Evolutionary conservation across 2,797 vertebrate species (phyloP), one percentile per base, ranked within the genome.

Genomic region (Philypnodon macrostomus): DNA sequence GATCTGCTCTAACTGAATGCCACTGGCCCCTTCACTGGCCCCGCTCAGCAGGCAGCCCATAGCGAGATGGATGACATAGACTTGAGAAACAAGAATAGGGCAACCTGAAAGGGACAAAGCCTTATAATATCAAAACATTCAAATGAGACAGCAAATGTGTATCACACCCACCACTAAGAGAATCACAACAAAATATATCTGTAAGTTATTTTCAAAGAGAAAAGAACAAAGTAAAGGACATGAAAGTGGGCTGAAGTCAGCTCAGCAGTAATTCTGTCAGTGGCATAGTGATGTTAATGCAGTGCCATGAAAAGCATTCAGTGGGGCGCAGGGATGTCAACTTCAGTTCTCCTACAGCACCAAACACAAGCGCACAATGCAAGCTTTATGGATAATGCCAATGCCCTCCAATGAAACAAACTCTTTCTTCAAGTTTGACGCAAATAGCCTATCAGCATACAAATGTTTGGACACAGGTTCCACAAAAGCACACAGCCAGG

Each of bases 241-340:
- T 47, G n/a, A 58, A 65, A 59, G 59, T 48, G 76, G 73, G 71
- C 72, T 75, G 74, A 72, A 81, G 85, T 83, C 81, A 79, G 79
- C 62, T 37, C 66, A 37, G 80, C 84, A 80, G 81, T 91, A 88
- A 87, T 73, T 89, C 86, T 89, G 85, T 88, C 85, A 88, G 58
- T 18, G 74, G 84, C 83, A 84, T 89, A 90, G 89, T 88, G 79
- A 90, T 91, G 88, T 73, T 86, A 90, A 90, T 90, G 87, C 40
- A 53, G 68, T 64, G 69, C 76, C 55, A 45, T 84, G 84, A 89
- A 89, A 85, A 65, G 71, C 80, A 63, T 85, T 78, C 81, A 80
- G 73, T 73, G 26, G 79, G 81, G 81, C 70, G 79, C 80, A 71
- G 67, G 63, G 74, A 79, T 48, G 76, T 80, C 76, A 56, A 69